Conservation (phyloP, 2,888 invertebrate species). For the Esperia sulphurella region DNA sequence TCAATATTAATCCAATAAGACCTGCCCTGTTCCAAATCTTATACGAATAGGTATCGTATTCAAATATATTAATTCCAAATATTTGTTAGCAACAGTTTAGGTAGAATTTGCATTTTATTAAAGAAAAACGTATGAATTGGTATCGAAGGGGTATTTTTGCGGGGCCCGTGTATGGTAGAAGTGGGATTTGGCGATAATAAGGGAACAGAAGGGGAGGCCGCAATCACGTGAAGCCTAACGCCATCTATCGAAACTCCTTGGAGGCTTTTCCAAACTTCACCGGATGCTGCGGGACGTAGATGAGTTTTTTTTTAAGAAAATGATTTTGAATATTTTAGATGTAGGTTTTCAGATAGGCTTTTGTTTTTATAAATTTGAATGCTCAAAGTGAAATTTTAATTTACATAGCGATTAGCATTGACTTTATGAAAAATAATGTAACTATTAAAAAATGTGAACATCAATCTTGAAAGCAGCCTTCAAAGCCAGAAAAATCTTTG, state of each 20-base stretch:
- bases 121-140: constrained; percentile 5
- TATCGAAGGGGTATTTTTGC: constrained; percentile 10
- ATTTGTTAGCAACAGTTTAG: constrained; percentile 23
- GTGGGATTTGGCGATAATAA: constrained; percentile 26
- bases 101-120: constrained; percentile 18
- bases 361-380: no score
- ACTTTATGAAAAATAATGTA: no score
- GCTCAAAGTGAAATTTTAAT: no score
- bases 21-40: constrained; percentile 17
- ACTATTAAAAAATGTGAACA: no score
- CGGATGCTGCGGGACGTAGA: constrained; percentile 71
- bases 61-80: constrained; percentile 43
- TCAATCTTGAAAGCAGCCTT: no score
- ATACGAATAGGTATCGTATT: constrained; percentile 34
- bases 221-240: constrained; percentile 66
- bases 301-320: constrained; percentile 25
- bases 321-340: constrained; percentile 15
- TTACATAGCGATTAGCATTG: no score
- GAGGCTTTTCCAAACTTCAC: constrained; percentile 67
- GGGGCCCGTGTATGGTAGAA: constrained; percentile 29
- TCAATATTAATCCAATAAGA: constrained; percentile 10
- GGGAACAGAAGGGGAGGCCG: constrained; percentile 38
- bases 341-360: no score
- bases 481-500: no score
- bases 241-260: constrained; percentile 75